phyloP scores from a whole-genome alignment of 2,888 invertebrate genomes.

The Scaptodrosophila latifasciaeformis region DNA sequence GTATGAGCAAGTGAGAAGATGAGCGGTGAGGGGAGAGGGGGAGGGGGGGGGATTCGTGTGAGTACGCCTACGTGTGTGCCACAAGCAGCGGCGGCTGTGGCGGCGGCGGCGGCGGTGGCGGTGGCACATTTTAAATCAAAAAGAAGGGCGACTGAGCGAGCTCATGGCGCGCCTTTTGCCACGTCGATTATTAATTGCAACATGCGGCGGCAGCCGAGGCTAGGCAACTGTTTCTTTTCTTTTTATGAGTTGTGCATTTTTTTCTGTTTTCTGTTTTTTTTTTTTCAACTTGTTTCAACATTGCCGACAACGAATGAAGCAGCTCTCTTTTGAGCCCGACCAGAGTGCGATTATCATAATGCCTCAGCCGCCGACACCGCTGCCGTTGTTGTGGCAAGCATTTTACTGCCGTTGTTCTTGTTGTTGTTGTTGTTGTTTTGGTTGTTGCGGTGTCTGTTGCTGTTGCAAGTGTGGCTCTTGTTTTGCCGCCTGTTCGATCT shows the following conservation, averaged over 20 bases:
- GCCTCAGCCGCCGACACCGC: conserved; percentile 41
- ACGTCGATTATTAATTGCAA: conserved; percentile 63
- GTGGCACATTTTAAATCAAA: conserved; percentile 65
- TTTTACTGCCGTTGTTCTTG: conserved; percentile 8
- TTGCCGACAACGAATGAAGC: too few species aligned
- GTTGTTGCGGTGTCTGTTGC: conserved; percentile 22
- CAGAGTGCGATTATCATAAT: conserved; percentile 53
- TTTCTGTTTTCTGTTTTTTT: conserved; percentile 27
- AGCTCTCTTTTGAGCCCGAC: too few species aligned
- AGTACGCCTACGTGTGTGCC: neutral
- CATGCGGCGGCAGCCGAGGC: conserved; percentile 36
- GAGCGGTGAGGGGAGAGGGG: neutral
- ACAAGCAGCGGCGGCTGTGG: conserved; percentile 18
- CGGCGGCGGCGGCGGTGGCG: conserved; percentile 23
- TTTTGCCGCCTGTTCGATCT: too few species aligned
- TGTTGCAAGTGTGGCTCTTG: too few species aligned
- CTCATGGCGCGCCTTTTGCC: conserved; percentile 33
- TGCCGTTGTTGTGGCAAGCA: conserved; percentile 16
- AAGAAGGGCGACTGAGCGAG: conserved; percentile 56
- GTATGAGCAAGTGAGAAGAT: too few species aligned
- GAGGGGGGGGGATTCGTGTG: neutral
- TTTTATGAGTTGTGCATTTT: too few species aligned
- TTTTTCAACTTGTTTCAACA: conserved; percentile 41
- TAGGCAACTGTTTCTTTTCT: too few species aligned
- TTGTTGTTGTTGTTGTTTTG: conserved; percentile 19